phyloP scores from a whole-genome alignment of 1,140 invertebrate genomes.

The Euwallacea fornicatus region DNA sequence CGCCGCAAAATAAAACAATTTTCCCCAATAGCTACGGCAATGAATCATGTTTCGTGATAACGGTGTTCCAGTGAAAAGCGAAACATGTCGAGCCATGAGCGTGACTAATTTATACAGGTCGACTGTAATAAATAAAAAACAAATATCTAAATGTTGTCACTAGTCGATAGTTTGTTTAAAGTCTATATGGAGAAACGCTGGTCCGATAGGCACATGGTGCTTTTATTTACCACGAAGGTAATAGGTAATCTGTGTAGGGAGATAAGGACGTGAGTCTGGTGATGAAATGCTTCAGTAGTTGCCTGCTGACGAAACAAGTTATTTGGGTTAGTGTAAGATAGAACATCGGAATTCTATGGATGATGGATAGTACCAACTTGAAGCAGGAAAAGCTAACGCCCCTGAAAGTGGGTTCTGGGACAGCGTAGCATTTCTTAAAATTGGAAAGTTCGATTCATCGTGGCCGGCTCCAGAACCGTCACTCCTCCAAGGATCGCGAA shows the following conservation, averaged over 20 bases:
- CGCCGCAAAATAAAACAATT: constrained; percentile 1
- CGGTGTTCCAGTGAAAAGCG: constrained; percentile 21
- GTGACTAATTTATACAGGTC: constrained; percentile 31
- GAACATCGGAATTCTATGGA: too few relatives aligned
- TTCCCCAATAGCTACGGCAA: neutral
- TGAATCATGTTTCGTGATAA: constrained; percentile 34
- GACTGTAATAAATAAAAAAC: constrained; percentile 25
- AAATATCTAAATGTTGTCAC: constrained; percentile 12
- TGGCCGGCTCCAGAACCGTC: too few relatives aligned
- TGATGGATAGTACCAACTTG: too few relatives aligned
- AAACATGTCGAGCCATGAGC: constrained; percentile 20
- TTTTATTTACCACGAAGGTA: neutral
- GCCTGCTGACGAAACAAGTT: too few relatives aligned
- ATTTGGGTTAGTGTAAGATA: too few relatives aligned
- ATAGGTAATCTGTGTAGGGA: neutral
- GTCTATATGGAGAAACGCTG: neutral
- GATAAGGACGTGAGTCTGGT: neutral
- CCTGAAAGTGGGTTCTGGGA: too few relatives aligned
- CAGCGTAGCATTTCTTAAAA: too few relatives aligned
- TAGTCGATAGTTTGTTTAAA: constrained; percentile 5
- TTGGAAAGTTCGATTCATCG: too few relatives aligned
- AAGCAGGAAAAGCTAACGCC: too few relatives aligned
- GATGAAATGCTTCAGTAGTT: too few relatives aligned
- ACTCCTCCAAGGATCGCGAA: too few relatives aligned
- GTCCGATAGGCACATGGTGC: constrained; percentile 2